Base-by-base conservation (phyloP, 2,797 vertebrate genomes). In the Parotocinclus haroldoi region DNA sequence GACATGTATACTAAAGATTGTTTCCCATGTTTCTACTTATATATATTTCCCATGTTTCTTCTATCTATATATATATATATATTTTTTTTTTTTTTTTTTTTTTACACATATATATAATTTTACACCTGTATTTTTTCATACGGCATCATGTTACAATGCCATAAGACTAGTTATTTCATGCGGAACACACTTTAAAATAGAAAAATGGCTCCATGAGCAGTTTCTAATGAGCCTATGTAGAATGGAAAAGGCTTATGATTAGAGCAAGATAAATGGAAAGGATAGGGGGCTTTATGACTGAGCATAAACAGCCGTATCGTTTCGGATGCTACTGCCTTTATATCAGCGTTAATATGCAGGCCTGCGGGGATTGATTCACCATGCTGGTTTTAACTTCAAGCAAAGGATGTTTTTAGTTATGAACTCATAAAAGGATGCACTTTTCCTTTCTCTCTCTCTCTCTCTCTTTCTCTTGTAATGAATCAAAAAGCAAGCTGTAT, bases 401-500 rank as follows among this genome's bases (percentile, higher is more conserved):
- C 66, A 66, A 63, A 61, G 59, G 58, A 56, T 76, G 38, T 61
- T 80, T 77, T 70, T 58, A 51, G 74, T 27, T 27, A 27, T 27
- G 27, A 71, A 70, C 61, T 46, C 75, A 74, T 71, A 72, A 60
- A 80, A 73, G 59, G 55, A 74, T 71, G 48, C 45, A 13, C 18
- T 58, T 57, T 40, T 18, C 39, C 7, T 54, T 48, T 67, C 27
- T n/a, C 50, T 48, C 37, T 8, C 9, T 38, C 17, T 14, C 36
- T 12, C 38, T 36, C 38, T 37, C 7, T 46, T 39, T 56, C 39
- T 17, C 50, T 17, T 50, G 7, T 19, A 17, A 50, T 27, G 10
- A 65, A 53, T 36, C 45, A n/a, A n/a, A n/a, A n/a, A n/a, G 40
- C 80, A 78, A 79, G 77, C 71, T 46, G 75, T 80, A 75, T 71